Conservation (phyloP, 2,888 invertebrate genomes). For the Drosophila peninsularis region DNA sequence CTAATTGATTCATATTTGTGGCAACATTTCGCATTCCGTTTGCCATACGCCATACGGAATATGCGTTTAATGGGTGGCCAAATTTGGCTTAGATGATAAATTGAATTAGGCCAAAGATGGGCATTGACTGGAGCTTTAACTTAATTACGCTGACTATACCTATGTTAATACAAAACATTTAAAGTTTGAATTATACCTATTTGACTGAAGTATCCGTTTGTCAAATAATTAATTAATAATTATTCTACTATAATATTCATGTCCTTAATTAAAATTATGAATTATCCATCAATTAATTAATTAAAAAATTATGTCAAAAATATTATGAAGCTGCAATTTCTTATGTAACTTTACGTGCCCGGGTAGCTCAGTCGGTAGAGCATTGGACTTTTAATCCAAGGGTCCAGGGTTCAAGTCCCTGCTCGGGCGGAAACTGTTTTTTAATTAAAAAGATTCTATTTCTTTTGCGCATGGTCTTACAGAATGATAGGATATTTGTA, state of each 20-base stretch:
- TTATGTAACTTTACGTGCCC: conserved; percentile 57
- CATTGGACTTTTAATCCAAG: conserved; percentile 85
- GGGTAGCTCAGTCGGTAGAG: conserved; percentile 85
- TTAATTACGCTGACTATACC: conserved; percentile 30
- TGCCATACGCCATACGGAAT: conserved; percentile 44
- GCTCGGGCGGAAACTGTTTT: conserved; percentile 82
- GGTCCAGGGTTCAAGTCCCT: conserved; percentile 85
- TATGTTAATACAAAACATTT: conserved; percentile 15
- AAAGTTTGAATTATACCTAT: conserved; percentile 10
- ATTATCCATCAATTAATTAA: not conserved
- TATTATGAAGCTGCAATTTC: no score
- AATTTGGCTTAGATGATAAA: conserved; percentile 69
- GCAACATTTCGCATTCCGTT: conserved; percentile 52
- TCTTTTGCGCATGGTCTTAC: no score
- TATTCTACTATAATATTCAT: no score
- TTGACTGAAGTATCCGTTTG: conserved; percentile 14
- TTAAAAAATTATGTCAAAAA: not conserved
- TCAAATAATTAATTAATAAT: not conserved
- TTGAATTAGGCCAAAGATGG: conserved; percentile 62
- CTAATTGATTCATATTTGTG: conserved; percentile 78
- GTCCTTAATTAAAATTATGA: no score
- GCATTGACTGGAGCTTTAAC: conserved; percentile 18
- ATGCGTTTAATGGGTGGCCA: conserved; percentile 47
- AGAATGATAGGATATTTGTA: no score
- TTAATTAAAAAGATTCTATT: no score